Evolutionary conservation across 2,888 invertebrate species (phyloP), one percentile per base, ranked within the genome.

Genomic region (Crocallis elinguaria): DNA sequence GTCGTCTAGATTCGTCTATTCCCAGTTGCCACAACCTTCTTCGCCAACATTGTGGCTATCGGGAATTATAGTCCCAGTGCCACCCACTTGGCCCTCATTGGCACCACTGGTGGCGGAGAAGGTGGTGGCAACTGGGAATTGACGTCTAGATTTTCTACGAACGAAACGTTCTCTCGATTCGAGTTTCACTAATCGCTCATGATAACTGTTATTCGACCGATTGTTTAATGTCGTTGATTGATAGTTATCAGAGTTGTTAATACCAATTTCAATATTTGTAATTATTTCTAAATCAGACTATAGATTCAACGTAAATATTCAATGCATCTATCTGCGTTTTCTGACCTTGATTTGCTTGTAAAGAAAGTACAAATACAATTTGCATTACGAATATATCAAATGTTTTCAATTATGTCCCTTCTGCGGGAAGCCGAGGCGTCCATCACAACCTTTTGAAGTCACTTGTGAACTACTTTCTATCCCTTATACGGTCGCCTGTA

Each of bases 351-450:
- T 70, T 78, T 73, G 73, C 76, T 82, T 78, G 74, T 74, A 80
- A 81, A 80, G 73, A 79, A 83, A 88, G 89, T 88, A 86, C 88
- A 88, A 87, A 85, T 80, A 75, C 64, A 62, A 73, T 73, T n/a
- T 73, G 73, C 69, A 74, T 71, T 67, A 66, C 64, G 11, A 29
- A 30, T 35, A 35, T 17, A 35, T 14, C 33, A 44, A 51, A 39
- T 39, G 21, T 32, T 21, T 27, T 12, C 27, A n/a, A 19, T 19
- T 45, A 17, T 11, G 8, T 39, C 29, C 21, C 33, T 45, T 35
- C 0, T 16, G 35, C 39, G 29, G 33, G 29, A 39, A 23, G 27
- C 8, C 5, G 19, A 33, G n/a, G n/a, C n/a, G n/a, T n/a, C n/a
- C n/a, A n/a, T n/a, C n/a, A n/a, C n/a, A n/a, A n/a, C 33, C 33